phyloP scores from a whole-genome alignment of 2,113 vertebrate species.

The Cnemophilus loriae region DNA sequence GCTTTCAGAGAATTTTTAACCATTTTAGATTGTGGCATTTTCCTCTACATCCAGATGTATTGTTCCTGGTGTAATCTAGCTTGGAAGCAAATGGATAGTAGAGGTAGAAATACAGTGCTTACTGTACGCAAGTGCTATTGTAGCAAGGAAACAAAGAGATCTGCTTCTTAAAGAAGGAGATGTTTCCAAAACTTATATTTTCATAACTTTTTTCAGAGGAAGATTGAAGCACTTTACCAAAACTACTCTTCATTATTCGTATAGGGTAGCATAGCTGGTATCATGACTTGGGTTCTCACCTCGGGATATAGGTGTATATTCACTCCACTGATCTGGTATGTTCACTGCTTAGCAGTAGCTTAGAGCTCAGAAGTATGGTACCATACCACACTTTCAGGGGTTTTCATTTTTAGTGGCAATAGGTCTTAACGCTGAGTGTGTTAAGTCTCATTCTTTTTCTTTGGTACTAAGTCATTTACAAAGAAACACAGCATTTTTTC shows the following conservation, averaged over 20 bases:
- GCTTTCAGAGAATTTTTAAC: neutral
- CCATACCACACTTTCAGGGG: neutral
- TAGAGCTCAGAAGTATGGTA: neutral
- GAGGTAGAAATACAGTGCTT: conserved; percentile 5
- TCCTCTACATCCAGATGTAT: neutral
- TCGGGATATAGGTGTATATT: neutral
- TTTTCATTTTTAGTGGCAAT: conserved; percentile 6
- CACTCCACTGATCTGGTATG: neutral
- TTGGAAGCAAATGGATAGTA: neutral
- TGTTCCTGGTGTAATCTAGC: neutral
- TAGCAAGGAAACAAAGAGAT: conserved; percentile 45
- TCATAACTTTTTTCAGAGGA: conserved; percentile 26
- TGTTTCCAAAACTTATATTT: conserved; percentile 58
- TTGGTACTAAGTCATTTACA: neutral
- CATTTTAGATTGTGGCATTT: conserved; percentile 5
- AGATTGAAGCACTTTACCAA: conserved; percentile 64
- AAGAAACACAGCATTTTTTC: accelerated
- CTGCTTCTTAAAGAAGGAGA: conserved; percentile 61
- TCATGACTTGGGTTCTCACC: neutral
- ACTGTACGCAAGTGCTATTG: conserved; percentile 28
- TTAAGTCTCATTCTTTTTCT: neutral
- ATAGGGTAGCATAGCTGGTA: neutral
- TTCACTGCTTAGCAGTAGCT: neutral
- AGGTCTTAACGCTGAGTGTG: neutral
- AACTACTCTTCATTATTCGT: conserved; percentile 34